Conservation (phyloP, 2,797 vertebrate species). For the Danio choprae region DNA sequence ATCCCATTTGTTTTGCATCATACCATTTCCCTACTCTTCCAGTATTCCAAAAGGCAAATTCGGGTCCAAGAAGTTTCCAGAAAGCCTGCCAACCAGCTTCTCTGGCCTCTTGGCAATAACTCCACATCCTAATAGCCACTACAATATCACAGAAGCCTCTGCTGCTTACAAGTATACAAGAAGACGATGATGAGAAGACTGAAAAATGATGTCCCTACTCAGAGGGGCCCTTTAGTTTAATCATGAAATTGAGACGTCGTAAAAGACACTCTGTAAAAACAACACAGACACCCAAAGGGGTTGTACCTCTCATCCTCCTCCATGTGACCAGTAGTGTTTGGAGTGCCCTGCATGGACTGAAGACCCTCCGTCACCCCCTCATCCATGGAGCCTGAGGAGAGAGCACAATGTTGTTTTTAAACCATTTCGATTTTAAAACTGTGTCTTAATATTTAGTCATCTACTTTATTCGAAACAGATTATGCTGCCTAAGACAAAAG, state of each 20-base stretch:
- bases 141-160: constrained; percentile 58
- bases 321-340: constrained; percentile 79
- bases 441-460: background rate
- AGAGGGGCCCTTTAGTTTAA: constrained; percentile 40
- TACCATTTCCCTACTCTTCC: constrained; percentile 55
- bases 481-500: background rate
- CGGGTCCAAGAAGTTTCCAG: constrained; percentile 63
- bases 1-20: constrained; percentile 59
- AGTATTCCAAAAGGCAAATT: constrained; percentile 54
- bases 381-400: constrained; percentile 82
- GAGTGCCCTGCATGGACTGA: constrained; percentile 83
- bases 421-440: constrained; percentile 4
- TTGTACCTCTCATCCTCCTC: constrained; percentile 86
- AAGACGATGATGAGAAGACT: constrained; percentile 44
- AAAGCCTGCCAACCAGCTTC: constrained; percentile 59
- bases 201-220: constrained; percentile 37
- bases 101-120: constrained; percentile 58
- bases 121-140: constrained; percentile 55
- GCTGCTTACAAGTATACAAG: constrained; percentile 46
- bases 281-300: constrained; percentile 37
- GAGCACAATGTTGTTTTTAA: constrained; percentile 12
- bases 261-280: constrained; percentile 53
- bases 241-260: constrained; percentile 43
- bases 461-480: constrained; percentile 3
- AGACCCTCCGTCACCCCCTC: constrained; percentile 85